These are phyloP conservation scores for Pollimyrus isidori DNA, from an alignment of 2,113 vertebrate species.

Conservation along the genomic window DNA sequence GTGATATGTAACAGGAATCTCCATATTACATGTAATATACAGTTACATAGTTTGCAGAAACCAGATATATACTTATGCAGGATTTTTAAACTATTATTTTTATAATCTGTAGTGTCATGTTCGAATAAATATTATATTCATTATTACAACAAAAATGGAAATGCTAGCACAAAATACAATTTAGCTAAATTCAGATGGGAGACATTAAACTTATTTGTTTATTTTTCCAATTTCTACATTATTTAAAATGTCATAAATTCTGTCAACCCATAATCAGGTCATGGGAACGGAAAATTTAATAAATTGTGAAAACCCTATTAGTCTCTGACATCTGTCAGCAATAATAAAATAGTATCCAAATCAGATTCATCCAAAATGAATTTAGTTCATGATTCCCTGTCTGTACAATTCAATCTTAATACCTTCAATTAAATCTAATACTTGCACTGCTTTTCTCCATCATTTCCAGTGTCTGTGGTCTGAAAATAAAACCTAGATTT, in stretches of 20 bases:
- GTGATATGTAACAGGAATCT: neutral
- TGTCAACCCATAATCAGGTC: neutral
- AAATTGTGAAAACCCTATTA: neutral
- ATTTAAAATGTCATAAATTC: neutral
- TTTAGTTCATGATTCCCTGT: constrained; percentile 4
- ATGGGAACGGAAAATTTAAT: neutral
- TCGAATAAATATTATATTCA: neutral
- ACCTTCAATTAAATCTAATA: neutral
- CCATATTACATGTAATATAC: neutral
- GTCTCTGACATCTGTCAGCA: neutral
- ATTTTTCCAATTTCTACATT: neutral
- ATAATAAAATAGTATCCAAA: neutral
- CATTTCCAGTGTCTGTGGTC: neutral
- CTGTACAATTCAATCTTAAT: neutral
- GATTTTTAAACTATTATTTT: neutral
- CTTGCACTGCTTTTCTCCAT: neutral
- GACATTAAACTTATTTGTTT: neutral
- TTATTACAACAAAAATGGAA: neutral
- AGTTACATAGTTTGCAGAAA: neutral
- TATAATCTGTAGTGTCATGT: neutral
- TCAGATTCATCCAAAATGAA: neutral
- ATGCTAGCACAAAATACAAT: neutral
- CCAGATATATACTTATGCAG: neutral
- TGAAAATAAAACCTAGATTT: neutral
- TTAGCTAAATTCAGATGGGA: neutral